Percentiles rank a stretch among this genome's conserved stretches.
These are phyloP conservation scores for Panulirus ornatus DNA, from an alignment of 1,140 invertebrate genomes.

Conservation along the genomic window DNA sequence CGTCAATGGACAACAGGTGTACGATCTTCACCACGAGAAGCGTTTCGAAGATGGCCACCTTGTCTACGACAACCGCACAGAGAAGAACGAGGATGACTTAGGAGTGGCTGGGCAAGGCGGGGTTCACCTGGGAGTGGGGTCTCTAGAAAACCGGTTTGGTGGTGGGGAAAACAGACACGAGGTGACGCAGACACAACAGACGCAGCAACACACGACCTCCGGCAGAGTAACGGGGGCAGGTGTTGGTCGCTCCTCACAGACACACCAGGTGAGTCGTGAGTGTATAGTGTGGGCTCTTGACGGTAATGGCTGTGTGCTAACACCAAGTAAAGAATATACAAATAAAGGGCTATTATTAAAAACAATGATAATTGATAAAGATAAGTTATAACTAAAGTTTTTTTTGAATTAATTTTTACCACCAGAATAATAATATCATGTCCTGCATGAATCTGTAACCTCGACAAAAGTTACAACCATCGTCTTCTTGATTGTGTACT, in stretches of 20 bases:
- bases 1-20: slow-evolving; percentile 47
- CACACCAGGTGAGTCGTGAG: slow-evolving; percentile 22
- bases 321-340: too few relatives aligned
- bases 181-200: slow-evolving; percentile 30
- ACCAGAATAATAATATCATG: too few relatives aligned
- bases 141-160: background rate
- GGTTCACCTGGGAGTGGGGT: background rate
- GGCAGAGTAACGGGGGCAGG: background rate
- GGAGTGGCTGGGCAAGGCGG: background rate
- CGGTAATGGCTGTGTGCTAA: too few relatives aligned
- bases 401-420: too few relatives aligned
- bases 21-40: slow-evolving; percentile 57
- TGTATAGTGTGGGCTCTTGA: too few relatives aligned
- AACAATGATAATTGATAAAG: too few relatives aligned
- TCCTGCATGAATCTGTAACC: too few relatives aligned
- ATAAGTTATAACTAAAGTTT: too few relatives aligned
- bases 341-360: too few relatives aligned
- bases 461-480: too few relatives aligned
- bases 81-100: slow-evolving; percentile 51
- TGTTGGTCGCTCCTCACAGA: background rate
- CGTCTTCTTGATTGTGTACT: too few relatives aligned
- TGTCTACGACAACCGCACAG: slow-evolving; percentile 51
- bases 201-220: slow-evolving; percentile 36
- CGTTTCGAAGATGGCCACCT: slow-evolving; percentile 49
- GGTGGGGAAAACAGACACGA: slow-evolving; percentile 17